Base-by-base conservation (phyloP, 53 echinoderm and acorn worm species). In the Henricia sp. region DNA sequence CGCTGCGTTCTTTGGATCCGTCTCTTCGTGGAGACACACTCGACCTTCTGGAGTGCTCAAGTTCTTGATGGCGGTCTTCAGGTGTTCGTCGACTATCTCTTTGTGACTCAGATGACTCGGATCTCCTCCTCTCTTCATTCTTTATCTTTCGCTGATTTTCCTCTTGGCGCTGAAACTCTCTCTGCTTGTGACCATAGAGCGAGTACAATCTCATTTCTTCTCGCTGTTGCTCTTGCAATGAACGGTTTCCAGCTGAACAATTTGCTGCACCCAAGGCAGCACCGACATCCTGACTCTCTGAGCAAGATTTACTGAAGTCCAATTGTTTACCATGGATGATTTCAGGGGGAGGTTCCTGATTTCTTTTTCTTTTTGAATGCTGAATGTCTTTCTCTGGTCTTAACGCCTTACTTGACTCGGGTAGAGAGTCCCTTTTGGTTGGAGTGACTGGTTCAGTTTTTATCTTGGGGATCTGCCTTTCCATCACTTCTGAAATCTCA, bases 201-300 rank as follows among this genome's bases (percentile, higher is more conserved):
- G 90, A 87, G 74, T 90, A 87, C 90, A 87, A 84, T 62, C 90
- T 86, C 87, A 93, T 90, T 50, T 93, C 93, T 51, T 93, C 93
- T 42, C 78, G 73, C 20, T 93, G 93, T 27, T 84, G 75, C 33
- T 87, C 83, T 26, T 83, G 84, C 16, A 83, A 71, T 46, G 48
- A 69, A 51, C 72, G 66, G 10, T 38, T 37, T 35, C 66, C 74
- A 32, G 62, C 89, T 24, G 48, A 34, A 46, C 50, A 42, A 32
- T 75, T 80, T 28, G 77, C 62, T 11, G 80, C 48, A 27, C 50
- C 85, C 37, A 53, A 50, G 32, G 46, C 55, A 33, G 63, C 48
- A 34, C 40, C 71, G 17, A 71, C 29, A 32, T 90, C 90, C 13
- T 77, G 52, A 70, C 82, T 85, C 54, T 90, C 83, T 19, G 73